phyloP scores from a whole-genome alignment of 2,797 vertebrate species.

The Phalloptychus januarius region DNA sequence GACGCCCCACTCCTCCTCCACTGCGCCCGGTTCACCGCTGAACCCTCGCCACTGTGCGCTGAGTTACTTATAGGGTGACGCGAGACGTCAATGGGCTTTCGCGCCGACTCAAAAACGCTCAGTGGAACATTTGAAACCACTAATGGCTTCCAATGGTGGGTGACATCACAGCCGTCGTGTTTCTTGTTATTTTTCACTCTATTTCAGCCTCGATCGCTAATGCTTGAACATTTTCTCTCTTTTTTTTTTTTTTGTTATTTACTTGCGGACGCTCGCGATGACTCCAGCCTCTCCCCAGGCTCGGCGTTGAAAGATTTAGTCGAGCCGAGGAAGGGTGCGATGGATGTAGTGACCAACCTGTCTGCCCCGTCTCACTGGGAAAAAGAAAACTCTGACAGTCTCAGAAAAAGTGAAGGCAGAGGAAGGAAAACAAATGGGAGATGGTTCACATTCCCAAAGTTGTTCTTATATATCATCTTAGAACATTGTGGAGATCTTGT shows the following conservation, averaged over 20 bases:
- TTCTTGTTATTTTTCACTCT: slow-evolving; percentile 58
- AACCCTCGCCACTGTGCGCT: slow-evolving; percentile 55
- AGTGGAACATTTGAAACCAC: slow-evolving; percentile 70
- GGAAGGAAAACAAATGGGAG: neutral
- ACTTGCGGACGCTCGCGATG: slow-evolving; percentile 7
- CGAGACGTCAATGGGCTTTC: slow-evolving; percentile 63
- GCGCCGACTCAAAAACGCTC: slow-evolving; percentile 47
- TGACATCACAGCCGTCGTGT: slow-evolving; percentile 70
- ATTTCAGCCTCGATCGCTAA: slow-evolving; percentile 31
- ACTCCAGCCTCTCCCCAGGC: slow-evolving; percentile 6
- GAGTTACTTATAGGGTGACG: slow-evolving; percentile 72
- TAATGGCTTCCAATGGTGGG: slow-evolving; percentile 58
- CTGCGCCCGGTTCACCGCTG: slow-evolving; percentile 55
- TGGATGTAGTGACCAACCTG: slow-evolving; percentile 30
- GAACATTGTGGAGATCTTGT: neutral
- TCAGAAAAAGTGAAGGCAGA: neutral
- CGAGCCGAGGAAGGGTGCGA: slow-evolving; percentile 31
- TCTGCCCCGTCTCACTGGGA: slow-evolving; percentile 6
- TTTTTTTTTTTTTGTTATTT: slow-evolving; percentile 5
- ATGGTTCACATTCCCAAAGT: neutral
- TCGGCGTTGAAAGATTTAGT: slow-evolving; percentile 37
- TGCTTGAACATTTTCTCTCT: slow-evolving; percentile 24
- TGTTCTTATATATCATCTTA: neutral
- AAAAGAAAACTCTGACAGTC: neutral
- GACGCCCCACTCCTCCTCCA: slow-evolving; percentile 50